Evolutionary conservation across 2,797 vertebrate genomes (phyloP).

Genomic region (Octomys mimax): DNA sequence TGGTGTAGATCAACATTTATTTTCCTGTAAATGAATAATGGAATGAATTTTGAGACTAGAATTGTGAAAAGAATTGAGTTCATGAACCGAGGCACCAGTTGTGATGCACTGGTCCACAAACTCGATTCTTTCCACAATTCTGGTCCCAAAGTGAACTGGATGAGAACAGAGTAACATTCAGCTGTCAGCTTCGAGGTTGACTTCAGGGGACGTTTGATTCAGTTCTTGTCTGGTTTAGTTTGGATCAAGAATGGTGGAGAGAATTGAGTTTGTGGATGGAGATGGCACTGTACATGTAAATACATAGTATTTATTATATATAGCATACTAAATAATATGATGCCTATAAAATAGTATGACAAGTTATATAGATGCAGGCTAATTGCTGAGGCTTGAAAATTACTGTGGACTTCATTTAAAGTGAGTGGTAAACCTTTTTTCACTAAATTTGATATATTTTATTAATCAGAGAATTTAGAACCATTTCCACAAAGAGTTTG

Average conservation of each 20-base stretch:
- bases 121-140: neutral
- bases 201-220: neutral
- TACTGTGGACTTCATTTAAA: slow-evolving; percentile 39
- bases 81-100: neutral
- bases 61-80: neutral
- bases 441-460: slow-evolving; percentile 41
- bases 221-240: neutral
- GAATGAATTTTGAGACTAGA: neutral
- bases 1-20: neutral
- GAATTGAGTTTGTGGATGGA: neutral
- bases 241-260: neutral
- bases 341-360: neutral
- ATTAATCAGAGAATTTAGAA: slow-evolving; percentile 39
- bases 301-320: neutral
- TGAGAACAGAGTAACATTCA: neutral
- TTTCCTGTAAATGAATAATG: neutral
- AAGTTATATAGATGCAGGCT: neutral
- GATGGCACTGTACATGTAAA: neutral
- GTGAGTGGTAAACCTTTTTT: neutral
- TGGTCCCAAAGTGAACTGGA: neutral
- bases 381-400: slow-evolving; percentile 47
- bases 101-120: neutral
- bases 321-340: neutral
- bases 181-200: neutral
- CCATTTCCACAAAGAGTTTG: neutral